Evolutionary conservation across 1,140 invertebrate genomes (phyloP).

Genomic region (Coenobita brevimanus): DNA sequence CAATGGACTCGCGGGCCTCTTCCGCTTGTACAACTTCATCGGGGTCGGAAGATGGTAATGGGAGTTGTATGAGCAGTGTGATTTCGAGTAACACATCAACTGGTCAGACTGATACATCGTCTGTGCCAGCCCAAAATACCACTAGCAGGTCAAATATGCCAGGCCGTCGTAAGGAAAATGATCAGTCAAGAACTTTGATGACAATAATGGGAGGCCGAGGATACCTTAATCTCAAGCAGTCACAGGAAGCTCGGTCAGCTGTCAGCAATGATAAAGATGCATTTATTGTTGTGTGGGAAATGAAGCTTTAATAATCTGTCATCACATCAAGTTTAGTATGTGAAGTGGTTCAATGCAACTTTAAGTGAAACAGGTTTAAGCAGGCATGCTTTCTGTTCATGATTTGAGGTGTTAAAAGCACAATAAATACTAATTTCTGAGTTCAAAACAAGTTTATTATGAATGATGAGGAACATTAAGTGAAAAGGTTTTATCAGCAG

Average conservation of each 20-base stretch:
- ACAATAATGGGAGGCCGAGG: conserved; percentile 90
- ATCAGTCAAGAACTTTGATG: conserved; percentile 83
- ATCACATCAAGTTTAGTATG: no score
- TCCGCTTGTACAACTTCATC: conserved; percentile 76
- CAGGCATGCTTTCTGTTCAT: no score
- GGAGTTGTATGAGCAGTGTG: conserved; percentile 72
- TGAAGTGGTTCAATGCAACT: no score
- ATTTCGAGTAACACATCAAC: conserved; percentile 73
- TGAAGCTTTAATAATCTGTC: conserved; percentile 82
- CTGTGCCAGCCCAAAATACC: conserved; percentile 29
- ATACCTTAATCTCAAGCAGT: conserved; percentile 85
- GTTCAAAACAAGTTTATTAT: no score
- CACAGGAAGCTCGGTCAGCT: conserved; percentile 74
- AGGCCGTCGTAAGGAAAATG: conserved; percentile 63
- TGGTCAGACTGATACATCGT: conserved; percentile 79
- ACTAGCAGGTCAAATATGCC: conserved; percentile 24
- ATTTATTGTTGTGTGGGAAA: conserved; percentile 91
- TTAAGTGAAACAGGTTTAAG: no score
- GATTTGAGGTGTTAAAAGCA: no score
- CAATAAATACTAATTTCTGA: no score
- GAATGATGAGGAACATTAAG: no score
- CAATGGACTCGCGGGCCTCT: conserved; percentile 81
- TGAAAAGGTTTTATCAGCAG: no score
- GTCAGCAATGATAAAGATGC: conserved; percentile 85
- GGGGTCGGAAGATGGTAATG: conserved; percentile 83